Percentiles rank a stretch among this genome's conserved stretches.
Evolutionary conservation across 2,113 vertebrate genomes (phyloP).

Genomic region (Rhea americana): DNA sequence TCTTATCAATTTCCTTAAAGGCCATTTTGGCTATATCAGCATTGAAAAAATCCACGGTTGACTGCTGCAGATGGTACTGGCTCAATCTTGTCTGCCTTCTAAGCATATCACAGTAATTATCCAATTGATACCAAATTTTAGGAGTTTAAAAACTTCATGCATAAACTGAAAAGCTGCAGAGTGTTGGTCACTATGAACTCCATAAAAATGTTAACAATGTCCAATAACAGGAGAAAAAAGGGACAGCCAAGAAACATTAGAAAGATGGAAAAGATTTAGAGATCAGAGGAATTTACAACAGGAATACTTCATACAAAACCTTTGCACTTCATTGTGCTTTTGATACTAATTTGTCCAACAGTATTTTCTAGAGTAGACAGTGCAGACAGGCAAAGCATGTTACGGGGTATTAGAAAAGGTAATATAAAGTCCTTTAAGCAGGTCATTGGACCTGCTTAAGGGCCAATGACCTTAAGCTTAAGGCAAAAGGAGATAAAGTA

Average conservation of each 20-base stretch:
- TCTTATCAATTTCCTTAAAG: background rate
- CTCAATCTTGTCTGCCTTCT: background rate
- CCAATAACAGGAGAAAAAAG: background rate
- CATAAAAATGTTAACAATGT: background rate
- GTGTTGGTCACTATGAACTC: slow-evolving; percentile 2
- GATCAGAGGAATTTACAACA: background rate
- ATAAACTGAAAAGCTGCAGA: slow-evolving; percentile 19
- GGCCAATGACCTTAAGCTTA: too few relatives aligned
- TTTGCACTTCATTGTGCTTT: background rate
- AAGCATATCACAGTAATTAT: background rate
- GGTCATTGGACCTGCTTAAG: background rate
- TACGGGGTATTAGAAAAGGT: background rate
- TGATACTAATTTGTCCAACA: background rate
- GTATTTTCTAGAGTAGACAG: background rate
- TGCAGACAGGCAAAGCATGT: background rate
- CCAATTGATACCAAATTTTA: background rate
- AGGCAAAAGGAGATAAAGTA: background rate
- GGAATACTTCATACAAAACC: background rate
- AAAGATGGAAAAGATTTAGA: slow-evolving; percentile 1
- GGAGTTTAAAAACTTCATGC: background rate
- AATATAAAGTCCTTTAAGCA: background rate
- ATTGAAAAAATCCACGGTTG: background rate
- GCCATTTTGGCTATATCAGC: background rate
- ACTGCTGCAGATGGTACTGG: background rate
- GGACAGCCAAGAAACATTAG: slow-evolving; percentile 15